A percentile compares a stretch with the other conserved stretches of the same genome.
These are phyloP conservation scores for Artibeus lituratus DNA, from an alignment of 2,797 vertebrate genomes.

Conservation along the genomic window DNA sequence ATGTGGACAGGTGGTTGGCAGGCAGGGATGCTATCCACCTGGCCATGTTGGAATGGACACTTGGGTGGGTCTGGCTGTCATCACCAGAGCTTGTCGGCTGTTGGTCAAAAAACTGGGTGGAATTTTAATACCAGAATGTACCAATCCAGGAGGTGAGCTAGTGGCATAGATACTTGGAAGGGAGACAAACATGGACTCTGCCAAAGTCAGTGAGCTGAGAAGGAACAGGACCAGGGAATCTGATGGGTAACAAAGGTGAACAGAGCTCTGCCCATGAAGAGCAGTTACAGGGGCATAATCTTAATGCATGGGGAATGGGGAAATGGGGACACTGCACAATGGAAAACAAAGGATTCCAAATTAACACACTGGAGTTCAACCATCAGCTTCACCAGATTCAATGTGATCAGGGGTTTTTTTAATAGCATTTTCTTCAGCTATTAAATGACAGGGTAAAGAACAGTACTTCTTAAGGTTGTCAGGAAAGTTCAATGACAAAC, in stretches of 20 bases:
- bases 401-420: neutral
- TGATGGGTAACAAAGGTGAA: neutral
- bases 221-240: neutral
- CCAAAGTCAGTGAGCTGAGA: neutral
- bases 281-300: neutral
- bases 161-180: neutral
- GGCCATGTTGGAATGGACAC: slow-evolving; percentile 37
- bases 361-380: neutral
- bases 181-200: neutral
- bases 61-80: slow-evolving; percentile 36
- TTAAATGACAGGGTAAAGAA: neutral
- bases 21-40: neutral
- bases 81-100: slow-evolving; percentile 15
- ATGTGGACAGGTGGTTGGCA: slow-evolving; percentile 16
- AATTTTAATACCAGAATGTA: slow-evolving; percentile 50
- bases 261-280: neutral
- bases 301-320: neutral
- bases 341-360: neutral
- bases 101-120: neutral
- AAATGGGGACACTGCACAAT: neutral
- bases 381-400: neutral
- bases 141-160: neutral
- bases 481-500: neutral
- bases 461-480: neutral
- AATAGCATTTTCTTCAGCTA: neutral